Evolutionary conservation across 2,113 vertebrate species (phyloP).

Genomic region (Gila orcuttii): DNA sequence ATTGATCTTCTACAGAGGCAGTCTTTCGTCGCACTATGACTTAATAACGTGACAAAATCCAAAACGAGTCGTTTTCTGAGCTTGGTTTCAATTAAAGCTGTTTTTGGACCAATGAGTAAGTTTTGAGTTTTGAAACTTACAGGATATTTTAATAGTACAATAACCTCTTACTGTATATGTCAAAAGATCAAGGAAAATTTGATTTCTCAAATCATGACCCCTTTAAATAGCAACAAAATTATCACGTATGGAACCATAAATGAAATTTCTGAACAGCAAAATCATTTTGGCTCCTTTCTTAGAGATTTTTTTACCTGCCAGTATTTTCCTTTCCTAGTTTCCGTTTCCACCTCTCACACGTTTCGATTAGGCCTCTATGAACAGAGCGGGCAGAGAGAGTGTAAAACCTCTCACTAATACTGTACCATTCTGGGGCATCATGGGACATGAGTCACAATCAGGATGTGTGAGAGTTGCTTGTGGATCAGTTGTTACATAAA

Average conservation of each 20-base stretch:
- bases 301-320: background rate
- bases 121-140: too few species aligned
- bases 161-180: too few species aligned
- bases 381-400: constrained; percentile 31
- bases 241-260: background rate
- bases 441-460: constrained; percentile 54
- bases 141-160: too few species aligned
- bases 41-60: too few species aligned
- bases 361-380: constrained; percentile 6
- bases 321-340: background rate
- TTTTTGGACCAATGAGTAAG: too few species aligned
- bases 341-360: background rate
- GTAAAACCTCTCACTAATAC: constrained; percentile 31
- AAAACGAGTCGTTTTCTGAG: too few species aligned
- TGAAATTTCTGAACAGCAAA: background rate
- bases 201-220: too few species aligned
- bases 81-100: too few species aligned
- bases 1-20: too few species aligned
- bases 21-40: too few species aligned
- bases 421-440: constrained; percentile 41
- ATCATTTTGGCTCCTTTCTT: background rate
- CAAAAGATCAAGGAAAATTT: too few species aligned
- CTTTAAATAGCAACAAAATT: background rate
- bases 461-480: constrained; percentile 48
- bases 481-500: constrained; percentile 57